These are phyloP conservation scores for Magallana gigas DNA, from an alignment of 1,140 invertebrate species.

Conservation along the genomic window DNA sequence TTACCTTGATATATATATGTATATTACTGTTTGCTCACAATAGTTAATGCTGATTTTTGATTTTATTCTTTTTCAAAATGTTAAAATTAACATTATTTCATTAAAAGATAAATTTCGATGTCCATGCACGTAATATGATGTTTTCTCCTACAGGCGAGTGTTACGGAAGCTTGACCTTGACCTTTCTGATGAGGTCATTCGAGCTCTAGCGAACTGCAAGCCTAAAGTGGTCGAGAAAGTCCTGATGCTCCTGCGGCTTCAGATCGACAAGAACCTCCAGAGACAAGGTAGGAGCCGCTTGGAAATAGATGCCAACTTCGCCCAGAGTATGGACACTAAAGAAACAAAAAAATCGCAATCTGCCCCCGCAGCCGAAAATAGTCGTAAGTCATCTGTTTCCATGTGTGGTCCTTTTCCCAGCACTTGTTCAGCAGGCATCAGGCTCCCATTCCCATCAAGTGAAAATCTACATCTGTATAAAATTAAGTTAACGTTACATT, in stretches of 20 bases:
- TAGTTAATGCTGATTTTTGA: too few species aligned
- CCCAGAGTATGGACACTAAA: conserved; percentile 11
- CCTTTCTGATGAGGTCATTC: conserved; percentile 76
- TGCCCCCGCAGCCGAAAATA: conserved; percentile 17
- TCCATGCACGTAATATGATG: background rate
- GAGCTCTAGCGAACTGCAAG: conserved; percentile 69
- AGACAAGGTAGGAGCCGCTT: conserved; percentile 64
- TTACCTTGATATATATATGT: too few species aligned
- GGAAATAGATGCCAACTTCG: conserved; percentile 46
- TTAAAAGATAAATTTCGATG: too few species aligned
- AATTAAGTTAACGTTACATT: too few species aligned
- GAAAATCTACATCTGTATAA: too few species aligned
- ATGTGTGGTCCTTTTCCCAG: conserved; percentile 3
- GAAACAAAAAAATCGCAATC: conserved; percentile 31
- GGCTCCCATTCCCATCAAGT: background rate
- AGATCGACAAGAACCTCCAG: conserved; percentile 73
- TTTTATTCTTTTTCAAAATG: too few species aligned
- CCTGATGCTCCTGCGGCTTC: conserved; percentile 73
- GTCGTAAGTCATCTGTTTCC: conserved; percentile 35
- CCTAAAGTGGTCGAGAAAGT: conserved; percentile 74
- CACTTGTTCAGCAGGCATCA: conserved; percentile 31
- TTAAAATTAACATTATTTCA: too few species aligned
- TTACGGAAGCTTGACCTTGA: conserved; percentile 75
- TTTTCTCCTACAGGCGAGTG: conserved; percentile 73
- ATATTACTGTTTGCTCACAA: too few species aligned